Evolutionary conservation across 1,140 invertebrate species (phyloP).

Genomic region (fruit fly (Drosophila melanogaster)): DNA sequence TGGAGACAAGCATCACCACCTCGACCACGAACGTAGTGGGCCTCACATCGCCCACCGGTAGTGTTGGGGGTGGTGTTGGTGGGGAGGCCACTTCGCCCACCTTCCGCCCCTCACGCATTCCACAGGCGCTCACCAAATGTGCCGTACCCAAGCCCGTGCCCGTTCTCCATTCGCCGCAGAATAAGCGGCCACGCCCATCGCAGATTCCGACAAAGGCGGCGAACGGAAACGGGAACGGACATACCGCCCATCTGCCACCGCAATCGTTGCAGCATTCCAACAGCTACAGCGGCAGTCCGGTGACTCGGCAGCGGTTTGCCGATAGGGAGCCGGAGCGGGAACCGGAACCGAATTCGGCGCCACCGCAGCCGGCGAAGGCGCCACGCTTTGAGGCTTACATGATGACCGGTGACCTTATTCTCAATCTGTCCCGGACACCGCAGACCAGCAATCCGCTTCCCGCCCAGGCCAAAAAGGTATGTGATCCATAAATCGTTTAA

Average conservation of each 20-base stretch:
- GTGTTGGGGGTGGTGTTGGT: constrained; percentile 5
- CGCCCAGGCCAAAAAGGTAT: constrained; percentile 88
- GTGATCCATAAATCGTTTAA: not conserved
- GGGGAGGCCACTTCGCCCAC: constrained; percentile 71
- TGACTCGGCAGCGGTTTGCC: constrained; percentile 41
- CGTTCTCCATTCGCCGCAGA: constrained; percentile 76
- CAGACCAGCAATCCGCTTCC: constrained; percentile 87
- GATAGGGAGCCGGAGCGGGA: constrained; percentile 55
- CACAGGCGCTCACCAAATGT: constrained; percentile 71
- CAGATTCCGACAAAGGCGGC: constrained; percentile 84
- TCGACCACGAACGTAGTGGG: constrained; percentile 35
- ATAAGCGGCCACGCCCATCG: constrained; percentile 74
- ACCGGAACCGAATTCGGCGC: constrained; percentile 74
- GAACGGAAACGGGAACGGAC: constrained; percentile 38
- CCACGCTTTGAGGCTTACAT: constrained; percentile 95
- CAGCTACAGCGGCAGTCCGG: constrained; percentile 76
- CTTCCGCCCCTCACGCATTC: constrained; percentile 83
- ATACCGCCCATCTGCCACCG: constrained; percentile 30
- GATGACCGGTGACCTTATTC: constrained; percentile 98
- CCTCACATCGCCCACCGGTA: constrained; percentile 43
- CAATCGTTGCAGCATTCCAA: constrained; percentile 74
- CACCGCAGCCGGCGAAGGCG: constrained; percentile 84
- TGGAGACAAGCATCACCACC: constrained; percentile 66
- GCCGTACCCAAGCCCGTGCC: constrained; percentile 64
- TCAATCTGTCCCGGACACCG: constrained; percentile 93